Conservation (phyloP, 1,140 invertebrate species). For the Anastrepha obliqua region DNA sequence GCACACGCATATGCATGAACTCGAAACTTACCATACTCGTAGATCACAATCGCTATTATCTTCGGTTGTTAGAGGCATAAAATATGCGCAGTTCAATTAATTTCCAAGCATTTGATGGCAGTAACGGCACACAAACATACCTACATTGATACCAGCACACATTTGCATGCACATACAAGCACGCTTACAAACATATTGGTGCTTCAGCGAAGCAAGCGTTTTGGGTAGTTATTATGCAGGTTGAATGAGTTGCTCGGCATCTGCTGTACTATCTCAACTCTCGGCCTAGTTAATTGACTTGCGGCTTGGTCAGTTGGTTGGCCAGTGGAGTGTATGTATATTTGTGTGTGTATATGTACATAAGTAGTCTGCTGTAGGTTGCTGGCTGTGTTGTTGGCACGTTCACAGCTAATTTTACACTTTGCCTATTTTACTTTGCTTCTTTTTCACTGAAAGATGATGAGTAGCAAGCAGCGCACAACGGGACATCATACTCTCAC, state of each 20-base stretch:
- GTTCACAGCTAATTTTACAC: constrained; percentile 52
- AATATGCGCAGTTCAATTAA: constrained; percentile 53
- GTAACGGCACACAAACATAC: background rate
- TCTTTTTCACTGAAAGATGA: background rate
- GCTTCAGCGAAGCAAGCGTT: background rate
- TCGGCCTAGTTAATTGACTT: constrained; percentile 53
- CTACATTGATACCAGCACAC: background rate
- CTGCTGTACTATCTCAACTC: constrained; percentile 24
- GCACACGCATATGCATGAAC: background rate
- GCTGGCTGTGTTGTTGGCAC: constrained; percentile 34
- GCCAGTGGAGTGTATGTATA: background rate
- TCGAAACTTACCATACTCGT: constrained; percentile 35
- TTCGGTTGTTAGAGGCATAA: constrained; percentile 46
- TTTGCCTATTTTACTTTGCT: constrained; percentile 9
- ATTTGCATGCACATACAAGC: background rate
- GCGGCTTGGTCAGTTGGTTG: constrained; percentile 33
- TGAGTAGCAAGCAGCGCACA: constrained; percentile 25
- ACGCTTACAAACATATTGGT: background rate
- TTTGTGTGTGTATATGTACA: background rate
- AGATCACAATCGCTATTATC: constrained; percentile 52
- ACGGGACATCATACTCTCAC: constrained; percentile 4
- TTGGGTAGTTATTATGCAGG: constrained; percentile 19
- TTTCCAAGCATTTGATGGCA: constrained; percentile 44
- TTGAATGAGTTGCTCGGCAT: constrained; percentile 46
- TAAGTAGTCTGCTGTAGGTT: constrained; percentile 27